Base-by-base conservation (phyloP, 2,797 vertebrate species). In the Melopsittacus undulatus region DNA sequence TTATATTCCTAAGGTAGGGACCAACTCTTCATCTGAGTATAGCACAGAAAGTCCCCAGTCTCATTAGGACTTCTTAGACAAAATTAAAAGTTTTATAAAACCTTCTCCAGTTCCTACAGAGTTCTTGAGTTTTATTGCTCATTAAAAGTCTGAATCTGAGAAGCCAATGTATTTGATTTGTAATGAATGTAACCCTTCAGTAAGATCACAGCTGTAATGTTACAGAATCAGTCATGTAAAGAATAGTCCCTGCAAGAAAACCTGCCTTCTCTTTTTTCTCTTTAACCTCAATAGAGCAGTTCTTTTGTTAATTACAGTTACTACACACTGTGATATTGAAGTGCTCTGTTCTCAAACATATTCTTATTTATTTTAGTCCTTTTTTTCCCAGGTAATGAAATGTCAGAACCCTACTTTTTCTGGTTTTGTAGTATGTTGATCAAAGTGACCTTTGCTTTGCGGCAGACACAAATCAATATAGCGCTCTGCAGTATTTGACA, bases 391-490 rank as follows among this genome's bases (percentile, higher is more conserved):
- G 98, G 98, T 98, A 99, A 99, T 98, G 98, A 98, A 99, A 98
- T 98, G 98, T 98, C 99, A 99, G 98, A 97, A 98, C 87, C 97
- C 97, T 96, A 97, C 96, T 96, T 97, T 98, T 98, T 94, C 97
- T 98, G 96, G 97, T 98, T 98, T 98, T 97, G 97, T 98, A 97
- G 96, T 95, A 97, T 97, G 98, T 98, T 98, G 98, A 99, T 99
- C 98, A 98, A 99, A 99, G 98, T 99, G 98, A 98, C 98, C 98
- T 98, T 98, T 98, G 98, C 98, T 97, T 98, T 96, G 97, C 97
- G 67, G 97, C 97, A 98, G 98, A 98, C 97, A 98, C 98, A 98
- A 99, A 99, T 99, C 98, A 98, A 99, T 98, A 98, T 98, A 82
- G 96, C 91, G 97, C 97, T 98, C 97, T 95, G 97, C 98, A 94